phyloP scores from a whole-genome alignment of 2,797 vertebrate genomes.

The Cyclura pinguis region DNA sequence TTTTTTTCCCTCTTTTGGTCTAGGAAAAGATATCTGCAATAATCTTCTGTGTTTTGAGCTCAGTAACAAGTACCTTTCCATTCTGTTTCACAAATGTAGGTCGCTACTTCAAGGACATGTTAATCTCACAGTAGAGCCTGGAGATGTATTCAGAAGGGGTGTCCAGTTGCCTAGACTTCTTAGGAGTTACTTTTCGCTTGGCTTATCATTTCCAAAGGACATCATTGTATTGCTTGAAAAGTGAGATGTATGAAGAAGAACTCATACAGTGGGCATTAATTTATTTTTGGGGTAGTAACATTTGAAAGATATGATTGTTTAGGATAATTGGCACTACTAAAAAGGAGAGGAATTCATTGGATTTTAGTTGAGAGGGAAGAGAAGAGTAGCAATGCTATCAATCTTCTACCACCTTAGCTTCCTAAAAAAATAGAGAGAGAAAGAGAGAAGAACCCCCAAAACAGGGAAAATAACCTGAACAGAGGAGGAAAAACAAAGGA shows the following conservation, averaged over 20 bases:
- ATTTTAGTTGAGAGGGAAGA: neutral
- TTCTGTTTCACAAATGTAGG: neutral
- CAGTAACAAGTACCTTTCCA: neutral
- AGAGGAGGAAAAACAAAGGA: neutral
- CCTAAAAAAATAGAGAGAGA: neutral
- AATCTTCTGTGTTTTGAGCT: neutral
- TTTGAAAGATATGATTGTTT: neutral
- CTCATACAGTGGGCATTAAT: neutral
- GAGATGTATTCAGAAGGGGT: neutral
- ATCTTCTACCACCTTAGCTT: neutral
- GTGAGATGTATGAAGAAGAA: neutral
- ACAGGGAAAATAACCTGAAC: neutral
- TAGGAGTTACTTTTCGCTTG: neutral
- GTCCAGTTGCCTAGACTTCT: neutral
- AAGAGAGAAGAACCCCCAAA: neutral
- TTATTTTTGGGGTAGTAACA: neutral
- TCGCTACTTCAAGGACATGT: neutral
- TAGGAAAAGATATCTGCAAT: neutral
- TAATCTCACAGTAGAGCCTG: constrained; percentile 10
- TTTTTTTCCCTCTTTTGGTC: neutral
- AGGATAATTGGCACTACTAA: neutral
- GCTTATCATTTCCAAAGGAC: neutral
- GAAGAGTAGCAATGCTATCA: neutral
- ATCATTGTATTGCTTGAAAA: neutral
- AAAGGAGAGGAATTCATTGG: neutral